These are phyloP conservation scores for Agonopterix heracliana DNA, from an alignment of 2,888 invertebrate genomes.

Conservation along the genomic window DNA sequence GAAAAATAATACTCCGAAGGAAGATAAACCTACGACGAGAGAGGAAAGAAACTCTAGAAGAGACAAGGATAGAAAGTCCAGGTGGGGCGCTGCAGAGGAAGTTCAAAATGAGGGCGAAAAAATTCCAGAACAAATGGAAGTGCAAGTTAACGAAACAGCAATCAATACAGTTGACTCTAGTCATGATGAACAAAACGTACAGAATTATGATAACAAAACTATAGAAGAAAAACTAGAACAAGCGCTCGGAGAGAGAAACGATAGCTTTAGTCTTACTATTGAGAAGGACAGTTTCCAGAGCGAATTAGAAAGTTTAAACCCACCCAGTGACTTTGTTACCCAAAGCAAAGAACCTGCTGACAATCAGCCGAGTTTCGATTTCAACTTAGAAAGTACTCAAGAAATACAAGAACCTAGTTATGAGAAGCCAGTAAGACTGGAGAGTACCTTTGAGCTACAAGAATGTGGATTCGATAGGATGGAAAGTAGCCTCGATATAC, in stretches of 20 bases:
- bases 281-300: background rate
- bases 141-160: background rate
- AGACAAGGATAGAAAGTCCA: slow-evolving; percentile 60
- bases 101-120: slow-evolving; percentile 12
- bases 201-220: slow-evolving; percentile 2
- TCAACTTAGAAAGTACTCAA: too few relatives aligned
- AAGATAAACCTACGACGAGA: slow-evolving; percentile 9
- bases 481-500: background rate
- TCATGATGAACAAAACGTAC: slow-evolving; percentile 19
- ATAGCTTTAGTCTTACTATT: background rate
- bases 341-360: background rate
- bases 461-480: background rate
- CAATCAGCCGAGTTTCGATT: too few relatives aligned
- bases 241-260: background rate
- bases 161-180: slow-evolving; percentile 12
- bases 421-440: background rate
- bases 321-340: background rate
- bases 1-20: slow-evolving; percentile 1
- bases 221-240: background rate
- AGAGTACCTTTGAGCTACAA: background rate
- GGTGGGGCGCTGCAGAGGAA: slow-evolving; percentile 63
- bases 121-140: slow-evolving; percentile 4
- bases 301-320: background rate
- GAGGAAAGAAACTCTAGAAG: slow-evolving; percentile 33
- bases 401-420: too few relatives aligned